Conservation (phyloP, 2,888 invertebrate species). For the Microplitis manilae region DNA sequence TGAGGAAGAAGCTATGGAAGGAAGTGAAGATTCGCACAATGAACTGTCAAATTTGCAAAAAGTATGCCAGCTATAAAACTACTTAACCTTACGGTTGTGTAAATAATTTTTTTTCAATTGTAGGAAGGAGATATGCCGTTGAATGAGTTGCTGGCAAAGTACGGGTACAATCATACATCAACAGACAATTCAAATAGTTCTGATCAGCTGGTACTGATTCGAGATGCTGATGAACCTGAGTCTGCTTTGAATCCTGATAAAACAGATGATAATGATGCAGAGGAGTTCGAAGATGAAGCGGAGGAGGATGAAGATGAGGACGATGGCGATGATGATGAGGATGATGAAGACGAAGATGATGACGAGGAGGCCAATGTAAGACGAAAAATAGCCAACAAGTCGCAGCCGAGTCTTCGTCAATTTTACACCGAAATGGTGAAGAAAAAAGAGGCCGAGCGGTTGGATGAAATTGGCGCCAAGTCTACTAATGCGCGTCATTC, state of each 20-base stretch:
- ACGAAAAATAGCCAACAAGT: conserved; percentile 43
- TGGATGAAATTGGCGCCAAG: conserved; percentile 33
- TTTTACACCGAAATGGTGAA: conserved; percentile 69
- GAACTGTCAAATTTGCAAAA: conserved; percentile 91
- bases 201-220: conserved; percentile 66
- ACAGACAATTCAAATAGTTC: conserved; percentile 68
- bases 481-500: conserved; percentile 18
- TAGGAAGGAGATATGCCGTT: conserved; percentile 97
- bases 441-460: conserved; percentile 51
- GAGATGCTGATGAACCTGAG: conserved; percentile 54
- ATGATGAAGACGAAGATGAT: conserved; percentile 64
- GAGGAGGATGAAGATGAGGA: conserved; percentile 69
- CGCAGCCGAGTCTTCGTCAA: conserved; percentile 63
- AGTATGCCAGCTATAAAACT: conserved; percentile 65
- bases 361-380: conserved; percentile 38
- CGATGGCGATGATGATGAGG: conserved; percentile 67
- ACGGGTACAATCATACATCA: conserved; percentile 78
- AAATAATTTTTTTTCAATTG: background rate
- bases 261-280: conserved; percentile 68
- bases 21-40: conserved; percentile 89
- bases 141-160: conserved; percentile 91
- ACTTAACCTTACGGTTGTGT: background rate
- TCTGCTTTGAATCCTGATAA: conserved; percentile 50
- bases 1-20: conserved; percentile 96
- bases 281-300: conserved; percentile 63